Base-by-base conservation (phyloP, 2,113 vertebrate genomes). In the Gambusia holbrooki region DNA sequence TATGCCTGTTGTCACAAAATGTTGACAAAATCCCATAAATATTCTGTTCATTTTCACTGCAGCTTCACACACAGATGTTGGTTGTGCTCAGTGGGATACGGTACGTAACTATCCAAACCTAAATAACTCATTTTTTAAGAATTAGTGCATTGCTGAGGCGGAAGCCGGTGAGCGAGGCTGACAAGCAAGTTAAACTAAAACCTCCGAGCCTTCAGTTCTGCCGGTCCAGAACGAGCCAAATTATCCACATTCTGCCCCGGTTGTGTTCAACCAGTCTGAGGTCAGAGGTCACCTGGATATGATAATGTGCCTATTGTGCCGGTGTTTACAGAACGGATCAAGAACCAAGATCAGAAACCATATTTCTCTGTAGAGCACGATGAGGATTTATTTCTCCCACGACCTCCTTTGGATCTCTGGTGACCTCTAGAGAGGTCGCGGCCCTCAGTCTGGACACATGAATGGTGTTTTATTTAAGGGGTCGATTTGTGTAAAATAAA, bases 341-440 rank as follows among this genome's bases (percentile, higher is more conserved):
- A 42, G 73, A 73, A 60, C 74, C 69, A 66, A 27, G 58, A 79
- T 81, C 28, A 72, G 58, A 19, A 25, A 29, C 51, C 51, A 58
- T 58, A 58, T 58, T 58, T 58, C 22, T 58, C 51, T 58, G 51
- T 58, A 58, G 51, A 58, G 51, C 22, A 25, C n/a, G 61, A 45
- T 12, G 51, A 45, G 58, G 9, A 40, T 73, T 69, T 64, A 62
- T 76, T 80, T 84, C 73, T 90, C 89, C 84, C 87, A 88, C 67
- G 81, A 82, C 85, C 87, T 76, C 22, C 64, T 65, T 70, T 66
- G 75, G 29, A 12, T 15, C 66, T 17, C 25, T 0, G 8, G 60
- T 74, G 86, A 87, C 80, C 82, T 54, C 68, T 19, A 0, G 62
- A n/a, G 13, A 72, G 83, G 83, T 82, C 69, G 0, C 0, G 63